Percentiles rank a stretch among this genome's conserved stretches.
Conservation (phyloP, 2,113 vertebrate species). For the Paramormyrops kingsleyae region DNA sequence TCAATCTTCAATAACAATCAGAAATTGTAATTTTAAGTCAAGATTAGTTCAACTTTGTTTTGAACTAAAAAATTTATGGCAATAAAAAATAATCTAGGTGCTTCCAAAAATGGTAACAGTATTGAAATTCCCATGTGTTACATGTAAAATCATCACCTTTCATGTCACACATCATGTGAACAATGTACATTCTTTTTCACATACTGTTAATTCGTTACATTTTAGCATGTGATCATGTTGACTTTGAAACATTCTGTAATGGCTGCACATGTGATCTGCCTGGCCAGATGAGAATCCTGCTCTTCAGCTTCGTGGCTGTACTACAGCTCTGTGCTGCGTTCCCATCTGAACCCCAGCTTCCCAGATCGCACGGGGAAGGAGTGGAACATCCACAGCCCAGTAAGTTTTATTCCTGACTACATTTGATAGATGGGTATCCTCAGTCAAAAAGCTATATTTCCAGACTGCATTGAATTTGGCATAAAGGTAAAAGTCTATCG, state of each 20-base stretch:
- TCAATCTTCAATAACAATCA: background rate
- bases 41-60: background rate
- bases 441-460: background rate
- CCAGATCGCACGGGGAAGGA: background rate
- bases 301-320: background rate
- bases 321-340: background rate
- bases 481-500: background rate
- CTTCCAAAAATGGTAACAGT: background rate
- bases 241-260: background rate
- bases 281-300: background rate
- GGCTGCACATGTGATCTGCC: background rate
- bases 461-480: background rate
- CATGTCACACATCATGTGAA: background rate
- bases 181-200: background rate
- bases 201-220: background rate
- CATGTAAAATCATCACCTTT: background rate
- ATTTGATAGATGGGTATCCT: background rate
- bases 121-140: background rate
- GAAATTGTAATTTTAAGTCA: background rate
- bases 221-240: background rate
- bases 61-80: background rate
- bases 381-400: background rate
- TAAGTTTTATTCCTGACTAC: background rate
- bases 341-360: background rate
- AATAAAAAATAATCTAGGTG: background rate